These are phyloP conservation scores for Drosophila greeni DNA, from an alignment of 2,888 invertebrate genomes.

Conservation along the genomic window DNA sequence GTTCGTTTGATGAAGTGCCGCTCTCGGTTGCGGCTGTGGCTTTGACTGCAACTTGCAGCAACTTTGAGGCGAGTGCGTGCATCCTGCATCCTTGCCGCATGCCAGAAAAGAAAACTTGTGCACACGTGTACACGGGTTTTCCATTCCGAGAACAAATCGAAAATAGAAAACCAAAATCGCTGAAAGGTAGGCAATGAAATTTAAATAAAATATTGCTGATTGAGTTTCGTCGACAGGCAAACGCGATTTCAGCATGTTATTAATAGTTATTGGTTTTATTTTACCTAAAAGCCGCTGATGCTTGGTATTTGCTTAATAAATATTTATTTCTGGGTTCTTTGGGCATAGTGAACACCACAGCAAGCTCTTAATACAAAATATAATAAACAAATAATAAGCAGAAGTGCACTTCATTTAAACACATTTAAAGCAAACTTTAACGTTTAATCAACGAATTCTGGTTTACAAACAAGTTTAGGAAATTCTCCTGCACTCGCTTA, in stretches of 20 bases:
- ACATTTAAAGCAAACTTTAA: too few species aligned
- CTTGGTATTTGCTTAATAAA: neutral
- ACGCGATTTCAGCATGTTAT: neutral
- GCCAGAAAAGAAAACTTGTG: conserved; percentile 8
- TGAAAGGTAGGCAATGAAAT: conserved; percentile 33
- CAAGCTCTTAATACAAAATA: neutral
- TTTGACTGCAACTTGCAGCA: conserved; percentile 33
- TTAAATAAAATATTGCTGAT: conserved; percentile 9
- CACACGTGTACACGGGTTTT: conserved; percentile 7
- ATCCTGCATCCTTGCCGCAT: conserved; percentile 21
- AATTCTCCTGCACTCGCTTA: neutral
- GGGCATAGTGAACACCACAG: too few species aligned
- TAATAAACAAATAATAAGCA: neutral
- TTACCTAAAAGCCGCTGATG: neutral
- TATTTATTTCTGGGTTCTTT: neutral
- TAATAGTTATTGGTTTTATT: neutral
- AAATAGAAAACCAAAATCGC: conserved; percentile 16
- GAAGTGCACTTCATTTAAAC: neutral
- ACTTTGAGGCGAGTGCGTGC: conserved; percentile 38
- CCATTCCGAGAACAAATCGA: conserved; percentile 48
- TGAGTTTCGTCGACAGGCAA: conserved; percentile 10
- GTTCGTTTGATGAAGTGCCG: conserved; percentile 63
- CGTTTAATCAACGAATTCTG: too few species aligned
- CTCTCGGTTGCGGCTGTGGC: conserved; percentile 47
- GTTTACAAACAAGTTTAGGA: neutral